Base-by-base conservation (phyloP, 2,888 invertebrate species). In the Cyaniris semiargus region DNA sequence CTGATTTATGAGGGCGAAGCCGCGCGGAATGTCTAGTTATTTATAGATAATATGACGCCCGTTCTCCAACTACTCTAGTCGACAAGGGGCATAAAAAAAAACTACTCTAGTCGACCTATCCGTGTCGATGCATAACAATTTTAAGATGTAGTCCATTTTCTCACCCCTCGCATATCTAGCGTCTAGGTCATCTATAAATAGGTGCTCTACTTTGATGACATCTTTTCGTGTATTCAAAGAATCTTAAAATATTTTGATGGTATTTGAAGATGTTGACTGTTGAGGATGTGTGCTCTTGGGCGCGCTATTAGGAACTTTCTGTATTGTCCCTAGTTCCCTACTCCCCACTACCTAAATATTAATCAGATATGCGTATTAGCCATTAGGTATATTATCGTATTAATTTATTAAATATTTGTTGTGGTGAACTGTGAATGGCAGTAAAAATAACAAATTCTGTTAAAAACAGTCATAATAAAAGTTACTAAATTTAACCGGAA, bases 141-240 rank as follows among this genome's bases (percentile, higher is more conserved):
- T 66, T 27, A 58, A 21, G 23, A 66, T 23, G 23, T 23, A 4
- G 13, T 66, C 23, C 23, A 27, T 31, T 66, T 66, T 66, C 1
- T 13, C 6, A 18, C 27, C 27, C 66, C 27, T 31, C 27, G 27
- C 66, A 66, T 31, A 66, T 66, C 66, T 31, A 66, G 60, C 60
- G 66, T 66, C 66, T 66, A 66, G 66, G 66, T 66, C 66, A 66
- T 27, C 13, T 66, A 66, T 66, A 31, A 66, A 66, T 66, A 66
- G 27, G 13, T 6, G 66, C 15, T 27, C 66, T 66, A 66, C 27
- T 66, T 13, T 6, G 66, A 27, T 66, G 66, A 66, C 66, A 31
- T 66, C 27, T 66, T 66, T 66, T 66, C 5, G 15, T 27, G 66
- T 21, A 66, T 66, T 66, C 66, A 66, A 27, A 31, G 66, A 18